These are phyloP conservation scores for Neotoxoptera formosana DNA, from an alignment of 1,140 invertebrate genomes.

Conservation along the genomic window DNA sequence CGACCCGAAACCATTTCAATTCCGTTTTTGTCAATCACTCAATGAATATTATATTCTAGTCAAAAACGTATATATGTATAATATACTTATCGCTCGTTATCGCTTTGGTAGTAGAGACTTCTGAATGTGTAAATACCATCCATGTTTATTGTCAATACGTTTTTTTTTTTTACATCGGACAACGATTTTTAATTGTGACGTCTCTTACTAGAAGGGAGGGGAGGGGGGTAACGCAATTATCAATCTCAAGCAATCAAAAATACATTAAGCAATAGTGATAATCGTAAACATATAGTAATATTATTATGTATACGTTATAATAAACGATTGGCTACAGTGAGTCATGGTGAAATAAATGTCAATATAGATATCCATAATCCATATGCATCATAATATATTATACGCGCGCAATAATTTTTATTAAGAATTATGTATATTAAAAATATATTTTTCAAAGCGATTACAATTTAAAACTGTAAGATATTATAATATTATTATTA, in stretches of 20 bases:
- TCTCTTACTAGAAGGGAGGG: neutral
- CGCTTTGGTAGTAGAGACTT: neutral
- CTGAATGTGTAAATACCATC: neutral
- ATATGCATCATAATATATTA: neutral
- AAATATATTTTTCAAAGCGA: neutral
- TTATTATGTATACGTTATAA: neutral
- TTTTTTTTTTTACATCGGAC: neutral
- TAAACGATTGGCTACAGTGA: neutral
- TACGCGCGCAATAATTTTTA: neutral
- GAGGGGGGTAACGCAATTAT: neutral
- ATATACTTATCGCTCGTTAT: neutral
- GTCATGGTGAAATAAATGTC: neutral
- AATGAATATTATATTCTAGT: neutral
- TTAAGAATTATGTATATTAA: neutral
- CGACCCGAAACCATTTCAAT: neutral
- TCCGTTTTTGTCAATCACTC: neutral
- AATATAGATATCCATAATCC: neutral
- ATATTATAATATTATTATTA: no score
- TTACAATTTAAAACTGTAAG: constrained; percentile 1
- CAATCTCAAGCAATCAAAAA: neutral
- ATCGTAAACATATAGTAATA: neutral
- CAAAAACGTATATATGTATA: neutral
- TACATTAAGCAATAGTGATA: neutral
- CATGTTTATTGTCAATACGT: neutral
- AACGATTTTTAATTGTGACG: neutral